Evolutionary conservation across 2,797 vertebrate species (phyloP), one percentile per base, ranked within the genome.

Genomic region (Chromobotia macracanthus): DNA sequence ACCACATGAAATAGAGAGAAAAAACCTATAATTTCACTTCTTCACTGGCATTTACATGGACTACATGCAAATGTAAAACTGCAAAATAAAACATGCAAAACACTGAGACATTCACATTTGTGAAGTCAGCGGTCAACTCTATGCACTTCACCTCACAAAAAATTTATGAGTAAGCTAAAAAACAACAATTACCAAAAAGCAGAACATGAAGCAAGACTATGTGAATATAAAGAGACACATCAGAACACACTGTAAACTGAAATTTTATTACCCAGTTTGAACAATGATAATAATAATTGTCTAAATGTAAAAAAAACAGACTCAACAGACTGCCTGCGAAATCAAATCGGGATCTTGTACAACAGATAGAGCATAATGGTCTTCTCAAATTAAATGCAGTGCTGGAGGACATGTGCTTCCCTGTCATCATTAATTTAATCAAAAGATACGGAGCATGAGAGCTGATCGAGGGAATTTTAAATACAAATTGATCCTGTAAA

Each of bases 351-450:
- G 50, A 69, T 70, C 60, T 72, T 72, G 31, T 76, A 64, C 76
- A 75, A 68, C 56, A 71, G 38, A 18, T 50, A 66, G 61, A 72
- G 61, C 50, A 81, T 48, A 68, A 72, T 51, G 63, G 53, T 63
- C 71, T 56, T 56, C 16, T 60, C 65, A 77, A 77, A 84, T 73
- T 70, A 80, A 72, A 82, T 79, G 72, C 70, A 84, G 65, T 50
- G 76, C 84, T 53, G 15, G 51, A 72, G 67, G 84, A 72, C 51
- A 77, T 50, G 66, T 35, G 56, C 68, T 75, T 80, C 68, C 15
- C 10, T 46, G 65, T 75, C 73, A 16, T 71, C 41, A 70, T 84
- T 78, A 56, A 83, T 75, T 84, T 80, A 73, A 80, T 84, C 74
- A 66, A 70, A 82, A 61, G 31, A 82, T 50, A 56, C 56, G 73